Base-by-base conservation (phyloP, 2,888 invertebrate genomes). In the Ellobium chinense region DNA sequence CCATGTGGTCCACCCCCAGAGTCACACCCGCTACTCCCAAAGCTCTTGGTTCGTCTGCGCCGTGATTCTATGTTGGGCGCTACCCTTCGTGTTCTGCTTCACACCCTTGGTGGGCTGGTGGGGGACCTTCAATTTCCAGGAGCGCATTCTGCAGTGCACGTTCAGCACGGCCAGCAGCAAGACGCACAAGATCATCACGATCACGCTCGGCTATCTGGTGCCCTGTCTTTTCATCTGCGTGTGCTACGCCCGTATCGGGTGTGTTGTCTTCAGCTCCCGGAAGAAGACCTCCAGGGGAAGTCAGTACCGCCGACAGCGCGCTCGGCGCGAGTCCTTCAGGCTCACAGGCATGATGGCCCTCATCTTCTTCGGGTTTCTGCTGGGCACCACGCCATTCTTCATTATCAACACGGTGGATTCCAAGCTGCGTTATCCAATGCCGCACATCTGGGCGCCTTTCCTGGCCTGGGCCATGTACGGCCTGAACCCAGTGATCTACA, bases 341-440 rank as follows among this genome's bases (percentile, higher is more conserved):
- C 85, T 90, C 1, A 88, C 90, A 0, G 87, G 84, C 37, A 90
- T 89, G 89, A 90, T 90, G 90, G 76, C 89, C 72, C 87, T 88
- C 82, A 90, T 89, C 75, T 90, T 89, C 84, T 83, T 85, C 54
- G 87, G 88, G 62, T 90, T 88, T 78, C 87, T 90, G 78, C 36
- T 88, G 36, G 88, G 89, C 70, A 88, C 88, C 34, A 88, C 89
- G 68, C 90, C 90, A 0, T 90, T 88, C 84, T 89, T 89, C 82
- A 82, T 87, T 24, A 79, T 88, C 36, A 89, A 89, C 83, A 85
- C 88, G 3, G 80, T 86, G 4, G 89, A 89, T 75, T 84, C 85
- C 36, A 82, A 81, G 12, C 85, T 87, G 66, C 83, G 77, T 34
- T 81, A 86, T 46, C 89, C 89, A 9, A 82, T 88, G 69, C 86